These are phyloP conservation scores for Macrosoma leucophasiata DNA, from an alignment of 2,888 invertebrate species.

Conservation along the genomic window DNA sequence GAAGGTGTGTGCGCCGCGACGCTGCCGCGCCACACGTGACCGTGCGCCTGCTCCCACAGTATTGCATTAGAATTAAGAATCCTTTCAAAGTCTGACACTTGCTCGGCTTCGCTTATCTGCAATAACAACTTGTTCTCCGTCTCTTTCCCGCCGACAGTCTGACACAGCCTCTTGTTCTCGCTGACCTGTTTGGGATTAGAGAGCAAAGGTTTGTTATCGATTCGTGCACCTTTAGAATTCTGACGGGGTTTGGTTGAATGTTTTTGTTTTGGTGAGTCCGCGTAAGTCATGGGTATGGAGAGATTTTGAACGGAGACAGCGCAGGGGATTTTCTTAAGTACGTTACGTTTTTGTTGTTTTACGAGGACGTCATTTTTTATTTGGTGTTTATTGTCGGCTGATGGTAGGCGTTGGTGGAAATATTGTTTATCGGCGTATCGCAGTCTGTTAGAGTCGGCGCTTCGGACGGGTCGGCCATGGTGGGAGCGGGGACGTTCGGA, in stretches of 20 bases:
- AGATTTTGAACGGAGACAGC: constrained; percentile 56
- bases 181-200: constrained; percentile 66
- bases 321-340: constrained; percentile 53
- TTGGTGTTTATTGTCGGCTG: constrained; percentile 25
- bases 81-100: constrained; percentile 78
- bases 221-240: constrained; percentile 34
- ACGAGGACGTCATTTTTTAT: constrained; percentile 38
- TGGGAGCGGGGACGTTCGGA: constrained; percentile 52
- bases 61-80: constrained; percentile 77
- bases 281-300: constrained; percentile 64
- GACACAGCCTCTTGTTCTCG: constrained; percentile 65
- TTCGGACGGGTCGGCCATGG: constrained; percentile 48
- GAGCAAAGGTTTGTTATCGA: constrained; percentile 56
- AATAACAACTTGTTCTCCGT: constrained; percentile 70
- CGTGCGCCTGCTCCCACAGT: constrained; percentile 58
- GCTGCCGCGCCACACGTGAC: constrained; percentile 61
- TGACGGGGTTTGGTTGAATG: constrained; percentile 45
- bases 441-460: constrained; percentile 47
- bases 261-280: constrained; percentile 50
- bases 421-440: constrained; percentile 43
- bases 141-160: constrained; percentile 55
- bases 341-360: constrained; percentile 51
- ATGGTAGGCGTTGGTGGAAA: constrained; percentile 33
- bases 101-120: constrained; percentile 77
- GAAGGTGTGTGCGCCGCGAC: constrained; percentile 41